Evolutionary conservation across 1,140 invertebrate species (phyloP).

Genomic region (Monomorium pharaonis): DNA sequence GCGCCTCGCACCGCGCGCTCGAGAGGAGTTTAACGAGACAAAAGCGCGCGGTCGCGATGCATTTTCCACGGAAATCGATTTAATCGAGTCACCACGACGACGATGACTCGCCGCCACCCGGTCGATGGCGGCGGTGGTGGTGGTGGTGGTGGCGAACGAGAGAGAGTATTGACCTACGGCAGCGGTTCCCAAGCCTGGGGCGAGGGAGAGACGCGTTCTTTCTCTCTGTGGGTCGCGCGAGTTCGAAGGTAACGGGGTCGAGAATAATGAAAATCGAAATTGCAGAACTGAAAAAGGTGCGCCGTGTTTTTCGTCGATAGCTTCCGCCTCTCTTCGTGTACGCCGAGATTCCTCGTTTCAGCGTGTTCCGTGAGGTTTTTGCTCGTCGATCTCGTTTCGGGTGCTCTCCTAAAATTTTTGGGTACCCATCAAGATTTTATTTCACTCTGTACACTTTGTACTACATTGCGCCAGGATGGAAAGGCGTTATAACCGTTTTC

Average conservation of each 20-base stretch:
- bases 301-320: not conserved
- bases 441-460: not conserved
- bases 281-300: not conserved
- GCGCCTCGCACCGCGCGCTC: not conserved
- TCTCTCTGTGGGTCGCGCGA: constrained; percentile 16
- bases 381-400: not conserved
- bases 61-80: constrained; percentile 57
- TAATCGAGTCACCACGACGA: constrained; percentile 53
- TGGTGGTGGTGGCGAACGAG: constrained; percentile 22
- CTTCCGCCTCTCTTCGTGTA: not conserved
- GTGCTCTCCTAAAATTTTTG: not conserved
- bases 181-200: constrained; percentile 45
- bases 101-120: constrained; percentile 24
- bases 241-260: not conserved
- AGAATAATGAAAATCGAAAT: constrained; percentile 9
- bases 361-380: not conserved
- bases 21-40: not conserved
- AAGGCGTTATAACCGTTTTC: not conserved
- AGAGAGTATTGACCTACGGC: constrained; percentile 54
- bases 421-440: not conserved
- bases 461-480: not conserved
- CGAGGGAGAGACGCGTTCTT: not conserved
- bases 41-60: constrained; percentile 24
- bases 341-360: not conserved
- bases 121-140: not conserved